Percentiles rank a stretch among this genome's conserved stretches.
These are phyloP conservation scores for Argopecten irradians DNA, from an alignment of 1,140 invertebrate genomes.

Conservation along the genomic window DNA sequence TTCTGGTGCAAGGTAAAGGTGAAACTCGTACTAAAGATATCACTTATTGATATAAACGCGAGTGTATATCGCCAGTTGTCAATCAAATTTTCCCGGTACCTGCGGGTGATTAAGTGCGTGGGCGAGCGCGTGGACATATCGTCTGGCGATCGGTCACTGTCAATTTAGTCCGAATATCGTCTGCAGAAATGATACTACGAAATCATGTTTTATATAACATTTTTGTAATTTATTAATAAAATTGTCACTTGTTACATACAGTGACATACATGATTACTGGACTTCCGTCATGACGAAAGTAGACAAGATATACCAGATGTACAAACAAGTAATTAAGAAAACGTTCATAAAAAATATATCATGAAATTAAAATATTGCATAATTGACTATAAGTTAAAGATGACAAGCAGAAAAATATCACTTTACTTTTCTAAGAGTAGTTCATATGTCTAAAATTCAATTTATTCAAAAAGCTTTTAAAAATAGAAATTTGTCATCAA, in stretches of 20 bases:
- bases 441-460: background rate
- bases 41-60: too few species aligned
- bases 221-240: slow-evolving; percentile 20
- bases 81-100: too few species aligned
- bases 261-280: background rate
- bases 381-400: background rate
- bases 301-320: background rate
- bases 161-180: too few species aligned
- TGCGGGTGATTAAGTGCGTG: too few species aligned
- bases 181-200: background rate
- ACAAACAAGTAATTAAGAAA: background rate
- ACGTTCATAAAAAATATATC: slow-evolving; percentile 18
- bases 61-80: too few species aligned
- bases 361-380: slow-evolving; percentile 17
- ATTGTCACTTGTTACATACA: background rate
- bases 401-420: slow-evolving; percentile 14
- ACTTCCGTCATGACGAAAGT: background rate
- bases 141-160: too few species aligned
- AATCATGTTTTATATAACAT: background rate
- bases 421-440: background rate
- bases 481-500: background rate
- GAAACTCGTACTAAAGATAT: too few species aligned
- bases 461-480: slow-evolving; percentile 10
- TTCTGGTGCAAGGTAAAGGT: too few species aligned
- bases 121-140: too few species aligned